Evolutionary conservation across 2,113 vertebrate genomes (phyloP), one percentile per base, ranked within the genome.

Genomic region (Brienomyrus brachyistius): DNA sequence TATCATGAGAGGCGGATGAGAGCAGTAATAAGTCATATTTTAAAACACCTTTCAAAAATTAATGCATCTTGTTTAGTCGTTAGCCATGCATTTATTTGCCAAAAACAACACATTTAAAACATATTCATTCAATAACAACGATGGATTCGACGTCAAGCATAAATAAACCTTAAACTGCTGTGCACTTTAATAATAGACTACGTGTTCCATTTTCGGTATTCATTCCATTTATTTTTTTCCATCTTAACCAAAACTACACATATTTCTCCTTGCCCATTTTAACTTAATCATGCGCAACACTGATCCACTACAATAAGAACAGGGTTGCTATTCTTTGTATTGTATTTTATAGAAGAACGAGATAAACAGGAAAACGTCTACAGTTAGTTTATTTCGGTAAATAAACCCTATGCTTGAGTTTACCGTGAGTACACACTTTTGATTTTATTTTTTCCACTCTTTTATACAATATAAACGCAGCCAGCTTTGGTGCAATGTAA

Each of bases 401-500:
- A 45, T 47, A 84, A 48, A 43, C 66, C 48, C 2, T 52, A 11
- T 54, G 23, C 35, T 80, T 50, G 15, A 10, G 62, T 15, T 88
- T 80, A 52, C 19, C 82, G n/a, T 62, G 15, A 59, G 48, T 82
- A 27, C 62, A 70, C 10, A 11, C 27, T 70, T 70, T 4, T 13
- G 1, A 31, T 70, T 27, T 70, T 31, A 70, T 70, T 70, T 70
- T 70, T 70, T 4, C 27, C 27, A 70, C 3, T 31, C 4, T 89
- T 89, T 52, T 31, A 89, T 40, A 11, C 66, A 43, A 70, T 17
- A 74, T 23, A 35, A 43, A 48, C 43, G 40, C 2, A 40, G 31
- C 13, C 40, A 45, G 50, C 62, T 89, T 89, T 90, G 92, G 40
- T 91, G 90, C 90, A 91, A 7, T 91, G 86, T 2, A 77, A 90